phyloP scores from a whole-genome alignment of 1,140 invertebrate genomes.

The Anthonomus grandis region DNA sequence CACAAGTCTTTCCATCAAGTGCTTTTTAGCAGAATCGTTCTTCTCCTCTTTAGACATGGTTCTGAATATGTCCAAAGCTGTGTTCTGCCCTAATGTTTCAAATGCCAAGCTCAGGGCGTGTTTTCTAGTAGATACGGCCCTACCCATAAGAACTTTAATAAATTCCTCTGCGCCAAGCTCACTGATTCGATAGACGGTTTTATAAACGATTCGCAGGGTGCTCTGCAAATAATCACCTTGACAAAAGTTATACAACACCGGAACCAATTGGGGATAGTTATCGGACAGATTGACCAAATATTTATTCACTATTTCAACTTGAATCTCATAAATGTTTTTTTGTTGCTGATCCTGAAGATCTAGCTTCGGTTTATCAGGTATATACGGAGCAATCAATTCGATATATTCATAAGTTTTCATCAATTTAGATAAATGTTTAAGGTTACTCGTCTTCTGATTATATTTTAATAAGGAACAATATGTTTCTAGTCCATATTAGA shows the following conservation, averaged over 20 bases:
- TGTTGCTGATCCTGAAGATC: no score
- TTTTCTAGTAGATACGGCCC: constrained; percentile 18
- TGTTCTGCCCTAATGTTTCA: neutral
- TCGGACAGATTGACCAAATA: no score
- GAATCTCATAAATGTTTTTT: no score
- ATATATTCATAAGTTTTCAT: no score
- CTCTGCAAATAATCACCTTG: constrained; percentile 21
- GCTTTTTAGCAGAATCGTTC: constrained; percentile 11
- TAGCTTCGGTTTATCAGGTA: no score
- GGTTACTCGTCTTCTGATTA: no score
- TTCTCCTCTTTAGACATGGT: constrained; percentile 1
- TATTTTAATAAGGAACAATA: no score
- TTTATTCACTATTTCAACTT: no score
- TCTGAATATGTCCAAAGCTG: neutral
- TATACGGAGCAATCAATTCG: no score
- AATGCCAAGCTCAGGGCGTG: constrained; percentile 6
- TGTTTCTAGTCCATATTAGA: no score
- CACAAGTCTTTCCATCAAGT: constrained; percentile 1
- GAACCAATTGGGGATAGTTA: no score
- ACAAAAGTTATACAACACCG: constrained; percentile 6
- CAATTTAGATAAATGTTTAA: no score
- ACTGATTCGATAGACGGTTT: constrained; percentile 8
- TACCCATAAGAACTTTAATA: constrained; percentile 2
- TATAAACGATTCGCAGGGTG: constrained; percentile 12
- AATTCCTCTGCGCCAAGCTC: neutral